phyloP scores from a whole-genome alignment of 2,113 vertebrate genomes.

The Hippocampus barbouri region DNA sequence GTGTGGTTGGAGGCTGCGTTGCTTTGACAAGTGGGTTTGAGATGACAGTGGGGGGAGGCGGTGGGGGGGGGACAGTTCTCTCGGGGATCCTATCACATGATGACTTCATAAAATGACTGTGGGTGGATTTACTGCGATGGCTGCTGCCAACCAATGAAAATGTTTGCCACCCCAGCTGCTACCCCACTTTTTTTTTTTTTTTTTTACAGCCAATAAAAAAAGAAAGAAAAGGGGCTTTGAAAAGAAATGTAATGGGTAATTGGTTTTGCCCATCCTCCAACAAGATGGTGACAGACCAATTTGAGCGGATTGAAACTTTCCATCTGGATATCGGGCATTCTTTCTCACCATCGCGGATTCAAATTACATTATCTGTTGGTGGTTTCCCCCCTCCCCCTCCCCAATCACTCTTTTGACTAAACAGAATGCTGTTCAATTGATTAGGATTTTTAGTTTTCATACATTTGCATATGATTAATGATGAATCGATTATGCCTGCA shows the following conservation, averaged over 20 bases:
- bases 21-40: conserved; percentile 45
- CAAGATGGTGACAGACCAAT: not conserved
- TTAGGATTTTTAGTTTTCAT: no score
- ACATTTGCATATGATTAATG: no score
- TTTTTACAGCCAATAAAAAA: conserved; percentile 4
- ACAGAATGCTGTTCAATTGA: no score
- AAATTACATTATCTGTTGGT: no score
- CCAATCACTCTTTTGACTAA: no score
- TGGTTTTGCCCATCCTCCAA: not conserved
- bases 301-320: not conserved
- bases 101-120: conserved; percentile 11
- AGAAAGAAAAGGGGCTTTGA: not conserved
- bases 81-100: conserved; percentile 17
- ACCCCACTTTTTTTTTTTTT: not conserved
- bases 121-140: conserved; percentile 1
- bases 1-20: conserved; percentile 40
- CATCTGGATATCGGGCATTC: not conserved
- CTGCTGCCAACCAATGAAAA: not conserved
- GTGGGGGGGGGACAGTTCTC: not conserved
- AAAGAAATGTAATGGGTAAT: not conserved
- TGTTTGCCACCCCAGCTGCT: conserved; percentile 2
- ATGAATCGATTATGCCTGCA: no score
- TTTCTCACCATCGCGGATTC: not conserved
- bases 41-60: conserved; percentile 15
- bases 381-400: no score